A percentile compares a stretch with the other conserved stretches of the same genome.
Conservation (phyloP, 2,113 vertebrate genomes). For the Dicrurus megarhynchus region DNA sequence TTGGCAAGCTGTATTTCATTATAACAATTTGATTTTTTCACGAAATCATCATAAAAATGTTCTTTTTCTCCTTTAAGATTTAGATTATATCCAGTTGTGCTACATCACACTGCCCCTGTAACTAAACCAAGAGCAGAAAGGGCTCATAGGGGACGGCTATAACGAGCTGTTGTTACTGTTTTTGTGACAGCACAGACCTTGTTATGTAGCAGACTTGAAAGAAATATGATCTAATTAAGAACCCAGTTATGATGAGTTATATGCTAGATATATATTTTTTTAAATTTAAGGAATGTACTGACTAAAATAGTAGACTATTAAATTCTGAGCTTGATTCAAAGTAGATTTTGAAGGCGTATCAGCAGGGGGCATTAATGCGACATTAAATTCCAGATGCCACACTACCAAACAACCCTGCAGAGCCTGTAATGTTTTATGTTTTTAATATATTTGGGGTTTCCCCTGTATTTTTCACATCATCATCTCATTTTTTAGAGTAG, state of each 20-base stretch:
- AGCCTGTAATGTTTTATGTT: neutral
- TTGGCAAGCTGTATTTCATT: neutral
- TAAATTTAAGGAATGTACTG: neutral
- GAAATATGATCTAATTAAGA: neutral
- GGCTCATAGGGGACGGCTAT: neutral
- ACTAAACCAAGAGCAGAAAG: neutral
- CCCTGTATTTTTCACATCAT: neutral
- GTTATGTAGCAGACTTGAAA: neutral
- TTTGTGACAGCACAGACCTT: neutral
- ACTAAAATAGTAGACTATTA: neutral
- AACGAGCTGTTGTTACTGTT: neutral
- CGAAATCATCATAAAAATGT: neutral
- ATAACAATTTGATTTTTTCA: neutral
- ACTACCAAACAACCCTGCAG: neutral
- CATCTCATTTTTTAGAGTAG: neutral
- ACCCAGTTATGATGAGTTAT: neutral
- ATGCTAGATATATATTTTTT: neutral
- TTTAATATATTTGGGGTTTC: neutral
- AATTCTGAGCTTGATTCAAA: neutral
- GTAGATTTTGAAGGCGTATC: constrained; percentile 7
- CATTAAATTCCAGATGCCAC: constrained; percentile 2
- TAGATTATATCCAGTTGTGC: neutral
- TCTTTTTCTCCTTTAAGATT: neutral
- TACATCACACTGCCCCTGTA: neutral
- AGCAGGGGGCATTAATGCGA: constrained; percentile 46